Conservation (phyloP, 2,113 vertebrate species). For the Corythoichthys intestinalis region DNA sequence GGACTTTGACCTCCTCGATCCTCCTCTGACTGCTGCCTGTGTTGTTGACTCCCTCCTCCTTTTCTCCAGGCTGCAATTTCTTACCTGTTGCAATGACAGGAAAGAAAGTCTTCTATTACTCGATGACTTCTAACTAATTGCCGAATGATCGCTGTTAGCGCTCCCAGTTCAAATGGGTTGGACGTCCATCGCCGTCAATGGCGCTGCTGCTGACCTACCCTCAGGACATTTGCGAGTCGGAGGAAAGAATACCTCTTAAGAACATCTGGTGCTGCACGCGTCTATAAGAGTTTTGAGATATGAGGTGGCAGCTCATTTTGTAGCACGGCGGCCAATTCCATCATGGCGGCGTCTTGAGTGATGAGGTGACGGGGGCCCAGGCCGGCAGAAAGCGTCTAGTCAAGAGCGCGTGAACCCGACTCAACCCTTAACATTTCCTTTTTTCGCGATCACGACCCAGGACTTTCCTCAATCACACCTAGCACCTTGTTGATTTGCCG, state of each 20-base stretch:
- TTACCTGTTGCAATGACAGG: background rate
- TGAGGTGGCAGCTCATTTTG: slow-evolving; percentile 41
- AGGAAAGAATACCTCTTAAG: background rate
- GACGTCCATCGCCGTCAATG: no score
- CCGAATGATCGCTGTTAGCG: no score
- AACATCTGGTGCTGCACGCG: background rate
- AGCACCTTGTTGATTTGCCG: slow-evolving; percentile 6
- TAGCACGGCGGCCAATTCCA: slow-evolving; percentile 24
- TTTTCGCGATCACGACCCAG: slow-evolving; percentile 21
- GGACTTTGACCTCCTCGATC: background rate
- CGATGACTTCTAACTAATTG: background rate
- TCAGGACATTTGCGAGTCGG: no score
- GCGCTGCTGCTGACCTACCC: no score
- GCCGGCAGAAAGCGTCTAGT: slow-evolving; percentile 13
- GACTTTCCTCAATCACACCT: slow-evolving; percentile 27
- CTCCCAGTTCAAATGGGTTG: no score
- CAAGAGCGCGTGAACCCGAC: background rate
- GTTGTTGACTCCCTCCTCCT: background rate
- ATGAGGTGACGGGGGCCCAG: slow-evolving; percentile 60
- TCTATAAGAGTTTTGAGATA: slow-evolving; percentile 29
- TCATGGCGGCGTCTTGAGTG: slow-evolving; percentile 49
- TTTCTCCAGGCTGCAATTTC: background rate
- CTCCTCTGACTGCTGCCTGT: background rate
- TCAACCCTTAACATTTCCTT: slow-evolving; percentile 39
- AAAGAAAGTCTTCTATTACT: background rate